phyloP scores from a whole-genome alignment of 2,113 vertebrate genomes.

The Plotosus lineatus region DNA sequence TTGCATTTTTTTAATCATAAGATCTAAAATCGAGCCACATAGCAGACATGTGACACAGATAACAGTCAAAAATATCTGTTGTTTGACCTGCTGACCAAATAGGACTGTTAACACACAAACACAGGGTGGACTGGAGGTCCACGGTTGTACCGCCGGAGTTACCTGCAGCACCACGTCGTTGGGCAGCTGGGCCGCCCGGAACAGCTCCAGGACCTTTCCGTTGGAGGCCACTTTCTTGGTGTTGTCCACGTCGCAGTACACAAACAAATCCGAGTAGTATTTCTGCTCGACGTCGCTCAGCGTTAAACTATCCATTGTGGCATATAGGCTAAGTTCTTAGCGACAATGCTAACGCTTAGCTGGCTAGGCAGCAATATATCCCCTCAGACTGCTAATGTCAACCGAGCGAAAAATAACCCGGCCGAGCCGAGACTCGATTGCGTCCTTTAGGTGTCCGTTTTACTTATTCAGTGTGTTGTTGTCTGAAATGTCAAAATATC shows the following conservation, averaged over 20 bases:
- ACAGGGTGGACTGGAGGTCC: not conserved
- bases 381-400: slow-evolving; percentile 17
- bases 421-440: not conserved
- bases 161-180: slow-evolving; percentile 94
- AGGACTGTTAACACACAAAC: not conserved
- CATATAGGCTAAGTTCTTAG: slow-evolving; percentile 34
- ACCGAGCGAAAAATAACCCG: not conserved
- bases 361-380: slow-evolving; percentile 23
- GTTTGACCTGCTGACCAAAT: not conserved
- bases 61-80: not conserved
- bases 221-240: slow-evolving; percentile 95
- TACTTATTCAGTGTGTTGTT: not conserved
- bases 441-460: not conserved
- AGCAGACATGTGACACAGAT: not conserved
- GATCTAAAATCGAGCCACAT: not conserved
- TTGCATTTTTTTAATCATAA: not conserved
- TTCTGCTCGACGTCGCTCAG: slow-evolving; percentile 94
- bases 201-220: slow-evolving; percentile 90
- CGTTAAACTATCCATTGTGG: slow-evolving; percentile 90
- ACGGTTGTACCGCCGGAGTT: slow-evolving; percentile 37
- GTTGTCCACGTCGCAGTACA: slow-evolving; percentile 96
- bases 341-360: slow-evolving; percentile 22
- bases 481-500: not conserved
- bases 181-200: slow-evolving; percentile 94
- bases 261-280: slow-evolving; percentile 94